Evolutionary conservation across 2,888 invertebrate genomes (phyloP).

Genomic region (Nomada lathburiana): DNA sequence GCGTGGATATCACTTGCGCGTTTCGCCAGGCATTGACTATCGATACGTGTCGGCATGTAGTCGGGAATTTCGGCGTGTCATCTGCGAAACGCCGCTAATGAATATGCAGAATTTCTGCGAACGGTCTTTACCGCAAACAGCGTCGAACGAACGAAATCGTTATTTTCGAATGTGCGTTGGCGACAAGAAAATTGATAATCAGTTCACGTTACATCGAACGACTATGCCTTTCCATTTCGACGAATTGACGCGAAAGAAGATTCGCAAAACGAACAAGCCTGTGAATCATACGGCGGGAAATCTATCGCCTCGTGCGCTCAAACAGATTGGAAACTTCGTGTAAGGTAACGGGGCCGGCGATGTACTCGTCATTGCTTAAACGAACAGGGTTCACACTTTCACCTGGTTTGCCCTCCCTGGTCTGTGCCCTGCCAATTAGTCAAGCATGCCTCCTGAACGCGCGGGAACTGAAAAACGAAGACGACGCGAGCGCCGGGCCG

Average conservation of each 20-base stretch:
- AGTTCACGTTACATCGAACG: neutral
- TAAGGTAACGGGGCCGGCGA: neutral
- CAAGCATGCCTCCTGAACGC: slow-evolving; percentile 52
- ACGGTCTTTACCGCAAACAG: slow-evolving; percentile 22
- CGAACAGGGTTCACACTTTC: slow-evolving; percentile 63
- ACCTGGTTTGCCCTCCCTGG: slow-evolving; percentile 47
- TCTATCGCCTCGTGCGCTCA: neutral
- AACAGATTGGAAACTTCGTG: neutral
- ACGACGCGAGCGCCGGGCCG: slow-evolving; percentile 12
- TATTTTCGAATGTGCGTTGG: neutral
- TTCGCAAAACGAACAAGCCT: neutral
- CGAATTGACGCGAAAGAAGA: neutral
- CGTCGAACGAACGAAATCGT: slow-evolving; percentile 3
- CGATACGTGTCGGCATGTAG: slow-evolving; percentile 30
- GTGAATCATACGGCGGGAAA: neutral
- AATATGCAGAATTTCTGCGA: slow-evolving; percentile 61
- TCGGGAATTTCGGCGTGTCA: slow-evolving; percentile 38
- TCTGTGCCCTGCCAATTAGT: slow-evolving; percentile 67
- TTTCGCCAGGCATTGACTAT: slow-evolving; percentile 20
- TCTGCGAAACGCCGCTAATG: slow-evolving; percentile 39
- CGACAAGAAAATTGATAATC: slow-evolving; percentile 13
- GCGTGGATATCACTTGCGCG: slow-evolving; percentile 44
- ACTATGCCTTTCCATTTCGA: neutral
- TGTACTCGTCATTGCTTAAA: slow-evolving; percentile 21
- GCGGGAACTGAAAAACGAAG: slow-evolving; percentile 8